phyloP scores from a whole-genome alignment of 2,797 vertebrate species.

The Cheirogaleus major region DNA sequence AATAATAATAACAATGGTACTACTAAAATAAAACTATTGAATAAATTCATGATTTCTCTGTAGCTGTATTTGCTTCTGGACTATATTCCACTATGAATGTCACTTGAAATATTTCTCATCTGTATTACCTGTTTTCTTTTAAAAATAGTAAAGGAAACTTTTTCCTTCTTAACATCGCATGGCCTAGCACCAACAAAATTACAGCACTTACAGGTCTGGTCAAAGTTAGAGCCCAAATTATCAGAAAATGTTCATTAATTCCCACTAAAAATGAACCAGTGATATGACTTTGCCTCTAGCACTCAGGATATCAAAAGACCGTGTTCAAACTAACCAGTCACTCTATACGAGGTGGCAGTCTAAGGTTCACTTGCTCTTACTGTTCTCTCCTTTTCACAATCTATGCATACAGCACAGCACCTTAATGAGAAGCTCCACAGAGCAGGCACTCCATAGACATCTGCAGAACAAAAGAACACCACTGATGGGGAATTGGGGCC shows the following conservation, averaged over 20 bases:
- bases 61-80: background rate
- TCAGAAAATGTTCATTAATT: background rate
- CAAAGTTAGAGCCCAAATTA: background rate
- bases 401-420: background rate
- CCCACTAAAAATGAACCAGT: background rate
- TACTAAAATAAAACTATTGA: background rate
- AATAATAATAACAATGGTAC: background rate
- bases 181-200: background rate
- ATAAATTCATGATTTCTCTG: background rate
- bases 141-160: conserved; percentile 1
- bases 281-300: background rate
- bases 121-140: conserved; percentile 3
- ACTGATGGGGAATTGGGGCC: background rate
- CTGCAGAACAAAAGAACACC: background rate
- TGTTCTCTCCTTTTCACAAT: background rate
- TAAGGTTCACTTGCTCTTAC: background rate
- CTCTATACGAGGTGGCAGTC: rapidly evolving
- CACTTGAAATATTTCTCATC: background rate
- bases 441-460: background rate
- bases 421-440: background rate
- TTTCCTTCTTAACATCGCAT: background rate
- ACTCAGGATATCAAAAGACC: background rate
- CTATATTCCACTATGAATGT: background rate
- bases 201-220: background rate
- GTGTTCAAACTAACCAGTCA: background rate